These are phyloP conservation scores for Folsomia manolachei DNA, from an alignment of 2,888 invertebrate genomes.

Conservation along the genomic window DNA sequence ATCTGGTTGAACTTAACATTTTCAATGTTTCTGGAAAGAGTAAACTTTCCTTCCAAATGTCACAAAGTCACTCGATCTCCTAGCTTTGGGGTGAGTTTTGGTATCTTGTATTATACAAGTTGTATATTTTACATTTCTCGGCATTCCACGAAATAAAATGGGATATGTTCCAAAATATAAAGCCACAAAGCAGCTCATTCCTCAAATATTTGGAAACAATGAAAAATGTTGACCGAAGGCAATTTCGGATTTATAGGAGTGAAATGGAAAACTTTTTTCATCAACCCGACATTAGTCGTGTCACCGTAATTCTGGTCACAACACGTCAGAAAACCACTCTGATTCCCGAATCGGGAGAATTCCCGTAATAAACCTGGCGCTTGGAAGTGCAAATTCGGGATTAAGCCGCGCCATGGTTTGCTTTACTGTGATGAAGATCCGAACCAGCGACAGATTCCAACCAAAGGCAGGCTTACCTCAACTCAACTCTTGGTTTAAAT, in stretches of 20 bases:
- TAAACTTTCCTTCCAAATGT: constrained; percentile 14
- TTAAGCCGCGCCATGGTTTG: background rate
- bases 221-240: too few species aligned
- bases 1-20: constrained; percentile 2
- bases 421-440: too few species aligned
- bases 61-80: constrained; percentile 14
- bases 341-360: background rate
- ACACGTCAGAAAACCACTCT: background rate
- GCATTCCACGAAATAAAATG: too few species aligned
- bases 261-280: constrained; percentile 8
- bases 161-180: too few species aligned
- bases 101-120: too few species aligned
- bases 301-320: background rate
- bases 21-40: constrained; percentile 10
- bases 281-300: background rate
- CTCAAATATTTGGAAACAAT: too few species aligned
- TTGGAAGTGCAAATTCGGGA: background rate
- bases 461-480: background rate
- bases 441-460: background rate
- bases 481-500: background rate
- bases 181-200: too few species aligned
- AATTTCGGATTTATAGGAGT: too few species aligned
- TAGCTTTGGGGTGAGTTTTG: background rate
- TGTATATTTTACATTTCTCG: background rate
- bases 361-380: background rate